A percentile compares a stretch with the other conserved stretches of the same genome.
phyloP scores from a whole-genome alignment of 2,888 invertebrate genomes.

The Raillietiella orientalis region DNA sequence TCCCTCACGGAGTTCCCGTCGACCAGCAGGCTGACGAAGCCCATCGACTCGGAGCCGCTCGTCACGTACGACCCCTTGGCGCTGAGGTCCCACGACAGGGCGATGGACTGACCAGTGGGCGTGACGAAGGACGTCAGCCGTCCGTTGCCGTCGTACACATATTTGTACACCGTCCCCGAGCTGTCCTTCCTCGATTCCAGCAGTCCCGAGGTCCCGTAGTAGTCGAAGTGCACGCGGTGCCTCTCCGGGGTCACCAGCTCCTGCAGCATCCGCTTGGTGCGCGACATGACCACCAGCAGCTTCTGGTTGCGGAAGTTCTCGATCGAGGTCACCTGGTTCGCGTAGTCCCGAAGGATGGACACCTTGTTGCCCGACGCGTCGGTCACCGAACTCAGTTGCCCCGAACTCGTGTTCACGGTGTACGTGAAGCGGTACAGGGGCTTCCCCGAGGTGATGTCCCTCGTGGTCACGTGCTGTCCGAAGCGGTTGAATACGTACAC shows the following conservation, averaged over 20 bases:
- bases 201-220: constrained; percentile 60
- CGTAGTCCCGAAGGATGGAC: constrained; percentile 13
- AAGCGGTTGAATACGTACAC: constrained; percentile 74
- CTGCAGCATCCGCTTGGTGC: constrained; percentile 68
- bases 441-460: constrained; percentile 76
- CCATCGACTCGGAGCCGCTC: no score
- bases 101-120: constrained; percentile 73
- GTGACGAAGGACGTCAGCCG: constrained; percentile 51
- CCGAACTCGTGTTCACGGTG: constrained; percentile 25
- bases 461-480: constrained; percentile 82
- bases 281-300: constrained; percentile 58
- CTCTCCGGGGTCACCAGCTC: constrained; percentile 71
- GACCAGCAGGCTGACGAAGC: no score
- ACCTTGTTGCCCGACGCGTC: constrained; percentile 14
- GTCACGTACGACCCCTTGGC: constrained; percentile 61
- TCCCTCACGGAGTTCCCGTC: no score
- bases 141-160: constrained; percentile 65
- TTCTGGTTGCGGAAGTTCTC: constrained; percentile 79
- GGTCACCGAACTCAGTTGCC: constrained; percentile 18
- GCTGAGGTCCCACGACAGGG: constrained; percentile 57
- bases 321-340: constrained; percentile 59
- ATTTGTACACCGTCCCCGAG: constrained; percentile 34
- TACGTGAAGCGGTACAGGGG: constrained; percentile 81
- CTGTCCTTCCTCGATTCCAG: constrained; percentile 31
- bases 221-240: constrained; percentile 73